Evolutionary conservation across 2,113 vertebrate genomes (phyloP), one percentile per base, ranked within the genome.

Genomic region (Phalacrocorax pelagicus): DNA sequence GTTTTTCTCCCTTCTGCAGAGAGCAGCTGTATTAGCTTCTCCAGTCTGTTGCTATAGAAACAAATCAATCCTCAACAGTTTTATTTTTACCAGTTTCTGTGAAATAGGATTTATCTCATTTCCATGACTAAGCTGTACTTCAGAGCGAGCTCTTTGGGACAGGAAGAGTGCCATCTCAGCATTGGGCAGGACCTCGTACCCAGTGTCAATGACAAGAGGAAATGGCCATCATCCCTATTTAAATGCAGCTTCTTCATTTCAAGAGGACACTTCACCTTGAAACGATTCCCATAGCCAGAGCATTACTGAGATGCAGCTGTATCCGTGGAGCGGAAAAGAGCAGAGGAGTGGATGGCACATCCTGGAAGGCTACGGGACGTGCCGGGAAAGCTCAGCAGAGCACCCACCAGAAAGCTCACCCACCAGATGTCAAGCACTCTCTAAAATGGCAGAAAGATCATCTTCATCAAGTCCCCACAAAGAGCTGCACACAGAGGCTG

Each of bases 1-100:
- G 89, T 55, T 96, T 94, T 92, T 58, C 77, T 80, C 84, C 87
- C 75, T 84, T 94, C 93, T 73, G 92, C 91, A 87, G 73, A 81
- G 75, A 91, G 69, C 96, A 97, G 91, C 90, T 97, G 77, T 65
- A 90, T 63, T 40, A 91, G 91, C 91, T 94, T 92, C 84, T 42
- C 85, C 79, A 81, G 94, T 47, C 93, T 79, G 95, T 96, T 97
- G 92, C 94, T 87, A 96, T 97, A 95, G 95, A 95, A 96, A 96
- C 94, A 91, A 96, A 93, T 82, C 94, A 97, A 95, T 96, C 96
- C 91, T 95, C 92, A 94, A 92, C 94, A 97, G 88, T 96, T 94
- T 94, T 95, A 95, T 97, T 96, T 97, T 96, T 89, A 94, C 95
- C 95, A 93, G 73, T 96, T 95, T 96, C 92, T 96, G 88, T 96